Evolutionary conservation across 2,888 invertebrate species (phyloP), one percentile per base, ranked within the genome.

Genomic region (Cerceris rybyensis): DNA sequence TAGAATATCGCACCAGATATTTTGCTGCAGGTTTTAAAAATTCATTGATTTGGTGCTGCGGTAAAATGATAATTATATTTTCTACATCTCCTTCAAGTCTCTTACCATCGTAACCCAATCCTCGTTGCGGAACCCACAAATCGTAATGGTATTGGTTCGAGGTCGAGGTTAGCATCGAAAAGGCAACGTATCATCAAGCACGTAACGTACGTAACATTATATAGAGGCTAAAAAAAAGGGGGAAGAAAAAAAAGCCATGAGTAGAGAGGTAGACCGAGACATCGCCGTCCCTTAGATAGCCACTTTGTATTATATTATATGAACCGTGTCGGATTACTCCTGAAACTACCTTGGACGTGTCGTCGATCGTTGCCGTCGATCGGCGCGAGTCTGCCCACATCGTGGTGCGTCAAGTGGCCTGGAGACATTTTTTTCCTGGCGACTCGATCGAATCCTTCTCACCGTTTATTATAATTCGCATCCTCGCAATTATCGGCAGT

Each of bases 251-350:
- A 64, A 41, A 17, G 54, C 41, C 13, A n/a, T 50, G 66, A 63
- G n/a, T 65, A 16, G 14, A 14, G 49, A 14, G 46, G 60, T 65
- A 7, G 61, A 70, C 66, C 58, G 41, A 70, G 77, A 72, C 65
- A 80, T 75, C 11, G 61, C 67, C 58, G 54, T 59, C 57, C 67
- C 60, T 78, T 55, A 67, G 43, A 59, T 74, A 77, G 68, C 63
- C 70, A 65, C 68, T 70, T 67, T 75, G 73, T 80, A 80, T 84
- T 84, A 83, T 84, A 86, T 84, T 86, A 82, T 83, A 83, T 72
- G 85, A 84, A 86, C 76, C 85, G 85, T 88, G 85, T 90, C 86
- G 83, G 80, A 88, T 90, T 89, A 87, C 86, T 41, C 69, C 58
- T 64, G 66, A 74, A 80, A 80, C 64, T 75, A 81, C 57, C 78